Evolutionary conservation across 2,797 vertebrate genomes (phyloP).

Genomic region (Takifugu ocellatus): DNA sequence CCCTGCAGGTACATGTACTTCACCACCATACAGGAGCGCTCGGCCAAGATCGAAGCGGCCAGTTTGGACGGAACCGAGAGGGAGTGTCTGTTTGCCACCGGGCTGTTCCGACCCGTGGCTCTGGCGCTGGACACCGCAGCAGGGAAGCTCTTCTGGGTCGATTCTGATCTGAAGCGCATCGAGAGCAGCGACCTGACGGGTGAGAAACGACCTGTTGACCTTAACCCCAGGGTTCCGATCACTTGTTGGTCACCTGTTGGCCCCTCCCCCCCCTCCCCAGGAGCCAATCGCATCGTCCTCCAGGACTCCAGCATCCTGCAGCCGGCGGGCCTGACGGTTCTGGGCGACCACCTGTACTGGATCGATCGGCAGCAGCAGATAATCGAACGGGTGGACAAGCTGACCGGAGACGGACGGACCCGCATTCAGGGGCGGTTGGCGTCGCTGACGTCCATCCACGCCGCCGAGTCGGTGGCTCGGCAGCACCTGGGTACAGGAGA

Average conservation of each 20-base stretch:
- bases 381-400: conserved; percentile 97
- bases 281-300: conserved; percentile 91
- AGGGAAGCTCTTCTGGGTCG: conserved; percentile 95
- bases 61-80: conserved; percentile 94
- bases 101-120: conserved; percentile 87
- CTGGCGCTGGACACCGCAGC: conserved; percentile 91
- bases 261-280: conserved; percentile 53
- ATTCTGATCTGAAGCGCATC: conserved; percentile 92
- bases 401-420: conserved; percentile 87
- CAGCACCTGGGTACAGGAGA: conserved; percentile 85
- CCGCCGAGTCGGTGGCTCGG: conserved; percentile 88
- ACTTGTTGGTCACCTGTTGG: too few species aligned
- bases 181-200: conserved; percentile 98
- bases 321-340: conserved; percentile 92
- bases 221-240: too few species aligned
- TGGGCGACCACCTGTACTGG: conserved; percentile 95
- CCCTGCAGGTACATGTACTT: conserved; percentile 95
- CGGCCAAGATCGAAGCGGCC: conserved; percentile 92
- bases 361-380: conserved; percentile 98
- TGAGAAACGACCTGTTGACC: conserved; percentile 51
- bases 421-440: conserved; percentile 96
- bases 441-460: conserved; percentile 94
- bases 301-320: conserved; percentile 97
- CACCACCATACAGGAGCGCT: conserved; percentile 93
- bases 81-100: conserved; percentile 92